phyloP scores from a whole-genome alignment of 2,888 invertebrate species.

The Stenchaetothrips biformis region DNA sequence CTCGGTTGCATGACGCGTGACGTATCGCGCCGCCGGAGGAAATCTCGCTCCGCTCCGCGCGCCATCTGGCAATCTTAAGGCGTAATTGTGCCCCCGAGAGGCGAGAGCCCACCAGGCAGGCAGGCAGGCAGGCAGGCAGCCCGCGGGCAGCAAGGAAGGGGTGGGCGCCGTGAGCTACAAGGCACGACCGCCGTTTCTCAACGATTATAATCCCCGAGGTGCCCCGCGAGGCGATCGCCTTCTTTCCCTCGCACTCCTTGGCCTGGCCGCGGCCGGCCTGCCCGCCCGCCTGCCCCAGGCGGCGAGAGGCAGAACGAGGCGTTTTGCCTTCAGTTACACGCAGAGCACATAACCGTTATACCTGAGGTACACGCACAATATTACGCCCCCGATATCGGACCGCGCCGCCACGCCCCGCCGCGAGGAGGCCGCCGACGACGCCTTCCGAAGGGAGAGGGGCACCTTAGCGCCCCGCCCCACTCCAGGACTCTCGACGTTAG shows the following conservation, averaged over 20 bases:
- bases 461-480: background rate
- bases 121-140: background rate
- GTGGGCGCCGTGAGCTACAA: background rate
- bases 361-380: background rate
- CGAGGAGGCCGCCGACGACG: background rate
- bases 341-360: conserved; percentile 14
- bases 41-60: background rate
- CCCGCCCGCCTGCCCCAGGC: background rate
- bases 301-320: conserved; percentile 3
- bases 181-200: background rate
- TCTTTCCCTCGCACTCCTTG: background rate
- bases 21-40: too few species aligned
- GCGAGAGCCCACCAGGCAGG: background rate
- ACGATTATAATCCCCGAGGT: background rate
- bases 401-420: background rate
- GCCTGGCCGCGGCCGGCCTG: background rate
- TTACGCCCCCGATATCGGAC: background rate
- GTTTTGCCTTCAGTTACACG: conserved; percentile 18
- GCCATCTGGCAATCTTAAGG: conserved; percentile 12
- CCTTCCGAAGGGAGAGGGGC: background rate
- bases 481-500: background rate
- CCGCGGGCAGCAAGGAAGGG: background rate
- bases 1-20: too few species aligned
- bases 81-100: background rate
- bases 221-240: background rate